A percentile compares a stretch with the other conserved stretches of the same genome.
These are phyloP conservation scores for Diorhabda sublineata DNA, from an alignment of 1,140 invertebrate genomes.

Conservation along the genomic window DNA sequence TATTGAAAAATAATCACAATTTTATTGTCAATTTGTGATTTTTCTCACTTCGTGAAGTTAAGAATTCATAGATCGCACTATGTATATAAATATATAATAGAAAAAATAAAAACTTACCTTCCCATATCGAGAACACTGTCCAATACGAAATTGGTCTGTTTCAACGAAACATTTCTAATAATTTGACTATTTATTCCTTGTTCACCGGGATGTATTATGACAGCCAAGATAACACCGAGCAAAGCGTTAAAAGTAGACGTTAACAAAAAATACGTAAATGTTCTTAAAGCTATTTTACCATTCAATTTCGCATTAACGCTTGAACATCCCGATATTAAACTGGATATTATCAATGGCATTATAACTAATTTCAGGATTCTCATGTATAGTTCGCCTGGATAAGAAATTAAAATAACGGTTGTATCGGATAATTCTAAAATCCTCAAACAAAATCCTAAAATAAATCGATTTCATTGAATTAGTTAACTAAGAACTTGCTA, in stretches of 20 bases:
- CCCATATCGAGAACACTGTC: constrained; percentile 83
- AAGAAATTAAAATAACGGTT: constrained; percentile 77
- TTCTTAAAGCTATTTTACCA: constrained; percentile 76
- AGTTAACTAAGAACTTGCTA: too few relatives aligned
- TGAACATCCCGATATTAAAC: constrained; percentile 61
- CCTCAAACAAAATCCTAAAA: constrained; percentile 69
- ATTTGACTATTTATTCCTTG: constrained; percentile 52
- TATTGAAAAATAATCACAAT: too few relatives aligned
- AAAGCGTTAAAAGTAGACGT: constrained; percentile 78
- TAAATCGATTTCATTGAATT: not conserved
- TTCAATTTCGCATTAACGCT: constrained; percentile 82
- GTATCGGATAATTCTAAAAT: constrained; percentile 64
- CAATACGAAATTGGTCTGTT: constrained; percentile 54
- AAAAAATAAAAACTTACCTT: constrained; percentile 54
- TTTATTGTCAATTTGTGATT: too few relatives aligned
- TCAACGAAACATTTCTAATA: not conserved
- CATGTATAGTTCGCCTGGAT: constrained; percentile 90
- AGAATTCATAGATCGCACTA: too few relatives aligned
- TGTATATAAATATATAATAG: too few relatives aligned
- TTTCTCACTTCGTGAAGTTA: too few relatives aligned
- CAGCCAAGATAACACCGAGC: constrained; percentile 68
- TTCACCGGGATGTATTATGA: constrained; percentile 75
- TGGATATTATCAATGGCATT: constrained; percentile 81
- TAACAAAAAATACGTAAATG: constrained; percentile 72
- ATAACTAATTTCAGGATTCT: constrained; percentile 84